A percentile compares a stretch with the other conserved stretches of the same genome.
Conservation (phyloP, 35 echinoderm and acorn worm species). For the Stichopus chloronotus region DNA sequence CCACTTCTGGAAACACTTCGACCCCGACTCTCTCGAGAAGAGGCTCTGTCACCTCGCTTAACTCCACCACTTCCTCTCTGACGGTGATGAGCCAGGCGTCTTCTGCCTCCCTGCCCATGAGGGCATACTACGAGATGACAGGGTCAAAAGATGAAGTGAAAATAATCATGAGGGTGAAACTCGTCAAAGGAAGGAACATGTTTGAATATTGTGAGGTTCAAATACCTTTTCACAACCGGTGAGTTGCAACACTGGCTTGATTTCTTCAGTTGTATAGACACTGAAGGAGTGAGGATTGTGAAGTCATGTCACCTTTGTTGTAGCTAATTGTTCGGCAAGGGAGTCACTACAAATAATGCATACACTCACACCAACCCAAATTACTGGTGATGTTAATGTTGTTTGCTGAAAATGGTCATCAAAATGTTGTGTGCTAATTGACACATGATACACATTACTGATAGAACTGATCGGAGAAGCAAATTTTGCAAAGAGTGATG, state of each 20-base stretch:
- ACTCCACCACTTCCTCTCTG: conserved; percentile 56
- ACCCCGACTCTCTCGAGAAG: conserved; percentile 41
- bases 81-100: conserved; percentile 51
- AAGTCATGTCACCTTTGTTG: too few relatives aligned
- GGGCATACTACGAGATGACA: conserved; percentile 85
- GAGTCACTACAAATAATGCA: too few relatives aligned
- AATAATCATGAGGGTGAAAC: conserved; percentile 75
- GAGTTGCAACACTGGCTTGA: conserved; percentile 6
- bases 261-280: neutral
- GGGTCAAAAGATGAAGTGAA: conserved; percentile 75
- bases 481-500: too few relatives aligned
- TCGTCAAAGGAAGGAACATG: conserved; percentile 72
- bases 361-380: too few relatives aligned
- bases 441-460: too few relatives aligned
- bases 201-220: conserved; percentile 96
- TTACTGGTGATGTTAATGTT: too few relatives aligned
- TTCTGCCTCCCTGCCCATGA: conserved; percentile 70
- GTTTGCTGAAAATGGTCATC: too few relatives aligned
- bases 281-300: too few relatives aligned
- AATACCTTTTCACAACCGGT: conserved; percentile 95
- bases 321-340: too few relatives aligned
- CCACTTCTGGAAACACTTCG: neutral
- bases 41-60: conserved; percentile 32
- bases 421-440: too few relatives aligned
- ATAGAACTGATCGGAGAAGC: too few relatives aligned